A percentile compares a stretch with the other conserved stretches of the same genome.
These are phyloP conservation scores for Setophaga coronata DNA, from an alignment of 2,113 vertebrate species.

Conservation along the genomic window DNA sequence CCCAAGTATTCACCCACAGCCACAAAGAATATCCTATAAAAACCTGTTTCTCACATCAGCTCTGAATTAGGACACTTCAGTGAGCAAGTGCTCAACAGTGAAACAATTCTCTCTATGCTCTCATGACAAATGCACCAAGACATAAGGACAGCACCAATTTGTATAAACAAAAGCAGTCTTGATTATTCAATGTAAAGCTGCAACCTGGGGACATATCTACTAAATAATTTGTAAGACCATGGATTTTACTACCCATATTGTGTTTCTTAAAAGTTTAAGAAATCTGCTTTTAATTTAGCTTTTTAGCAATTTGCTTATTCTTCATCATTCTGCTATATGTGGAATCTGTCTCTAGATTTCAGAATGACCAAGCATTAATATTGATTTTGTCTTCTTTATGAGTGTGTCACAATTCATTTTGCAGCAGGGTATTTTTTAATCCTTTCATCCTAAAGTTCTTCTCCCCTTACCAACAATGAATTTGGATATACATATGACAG, in stretches of 20 bases:
- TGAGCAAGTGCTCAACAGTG: background rate
- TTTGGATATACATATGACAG: background rate
- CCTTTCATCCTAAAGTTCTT: background rate
- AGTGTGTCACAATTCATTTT: background rate
- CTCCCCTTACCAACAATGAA: background rate
- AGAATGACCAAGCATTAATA: background rate
- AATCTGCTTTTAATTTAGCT: background rate
- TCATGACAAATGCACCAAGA: background rate
- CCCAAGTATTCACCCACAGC: background rate
- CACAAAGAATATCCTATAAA: background rate
- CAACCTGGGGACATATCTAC: background rate
- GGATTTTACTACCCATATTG: background rate
- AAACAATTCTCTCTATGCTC: background rate
- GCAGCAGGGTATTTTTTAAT: background rate
- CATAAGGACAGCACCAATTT: accelerated
- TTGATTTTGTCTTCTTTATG: background rate
- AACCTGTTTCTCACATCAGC: background rate
- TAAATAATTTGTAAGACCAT: background rate
- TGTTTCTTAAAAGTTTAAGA: background rate
- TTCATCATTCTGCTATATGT: accelerated
- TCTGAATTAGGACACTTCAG: background rate
- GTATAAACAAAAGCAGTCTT: background rate
- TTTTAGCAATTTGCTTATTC: background rate
- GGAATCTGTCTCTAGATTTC: background rate
- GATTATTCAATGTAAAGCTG: background rate